Evolutionary conservation across 23 tunicate genomes (phyloP), one percentile per base, ranked within the genome.

Genomic region (Diplosoma virens): DNA sequence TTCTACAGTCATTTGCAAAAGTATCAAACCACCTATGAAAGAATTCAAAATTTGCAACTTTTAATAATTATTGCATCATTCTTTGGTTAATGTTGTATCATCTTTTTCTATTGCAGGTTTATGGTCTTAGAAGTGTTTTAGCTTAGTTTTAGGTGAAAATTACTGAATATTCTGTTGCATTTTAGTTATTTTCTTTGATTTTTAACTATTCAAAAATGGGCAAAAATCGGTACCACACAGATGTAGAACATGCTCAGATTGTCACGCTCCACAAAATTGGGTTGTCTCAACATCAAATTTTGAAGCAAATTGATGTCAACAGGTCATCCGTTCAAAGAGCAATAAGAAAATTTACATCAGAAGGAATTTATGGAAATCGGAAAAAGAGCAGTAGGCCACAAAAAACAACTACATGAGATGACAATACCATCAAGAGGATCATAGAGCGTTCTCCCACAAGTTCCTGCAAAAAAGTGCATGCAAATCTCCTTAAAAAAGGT

Each of bases 381-480:
- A 26, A 68, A 37, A 34, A 16, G 37, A 47, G 78, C 48, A 35
- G 78, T 72, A 50, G 61, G 61, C 78, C 59, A 30, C 35, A 36
- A 3, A 72, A 72, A 72, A 72, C 78, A 47, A 72, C 78, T 25
- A 7, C 34, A 25, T 36, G 25, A 72, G 78, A 72, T 72, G 78
- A 72, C 35, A 72, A 47, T 72, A 33, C 78, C 60, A 72, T 72
- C 61, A 72, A 72, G 61, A 47, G 45, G 35, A 72, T 72, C 9
- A 25, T 72, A 72, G 78, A 9, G 28, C n/a, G 37, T 9, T 72
- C 61, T 72, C 78, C 61, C 9, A 72, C 78, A 72, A 72, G 78
- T 48, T 72, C 78, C 60, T 47, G 78, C 78, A 72, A 72, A 48
- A 50, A 72, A 72, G 61, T 72, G 20, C 59, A 24, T 16, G 33